Conservation (phyloP, 2,113 vertebrate genomes). For the Ceyx melanurus region DNA sequence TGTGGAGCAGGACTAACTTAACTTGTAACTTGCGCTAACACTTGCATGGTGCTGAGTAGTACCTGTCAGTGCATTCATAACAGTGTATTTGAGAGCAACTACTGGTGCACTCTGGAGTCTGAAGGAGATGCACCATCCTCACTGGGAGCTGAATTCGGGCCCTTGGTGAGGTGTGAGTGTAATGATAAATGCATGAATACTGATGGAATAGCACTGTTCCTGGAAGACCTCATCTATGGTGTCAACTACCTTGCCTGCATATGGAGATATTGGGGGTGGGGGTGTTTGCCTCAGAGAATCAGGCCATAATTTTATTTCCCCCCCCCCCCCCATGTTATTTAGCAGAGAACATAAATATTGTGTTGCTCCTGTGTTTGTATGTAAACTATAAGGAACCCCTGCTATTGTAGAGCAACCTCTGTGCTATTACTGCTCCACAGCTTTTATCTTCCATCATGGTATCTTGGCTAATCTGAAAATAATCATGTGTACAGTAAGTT, state of each 20-base stretch:
- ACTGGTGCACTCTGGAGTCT: not conserved
- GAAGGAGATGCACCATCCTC: not conserved
- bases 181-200: not conserved
- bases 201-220: not conserved
- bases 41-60: not conserved
- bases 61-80: not conserved
- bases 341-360: not conserved
- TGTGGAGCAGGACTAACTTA: slow-evolving; percentile 5
- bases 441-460: not conserved
- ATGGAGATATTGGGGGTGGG: not conserved
- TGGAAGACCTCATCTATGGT: not conserved
- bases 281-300: not conserved
- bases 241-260: not conserved
- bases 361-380: not conserved
- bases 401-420: not conserved
- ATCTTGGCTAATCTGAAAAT: no score
- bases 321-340: not conserved
- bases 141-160: not conserved
- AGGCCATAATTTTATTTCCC: not conserved
- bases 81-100: not conserved
- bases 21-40: not conserved
- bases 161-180: not conserved
- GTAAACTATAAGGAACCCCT: not conserved
- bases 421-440: not conserved
- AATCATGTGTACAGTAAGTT: not conserved